Evolutionary conservation across 2,797 vertebrate species (phyloP).

Genomic region (Gymnothorax javanicus): DNA sequence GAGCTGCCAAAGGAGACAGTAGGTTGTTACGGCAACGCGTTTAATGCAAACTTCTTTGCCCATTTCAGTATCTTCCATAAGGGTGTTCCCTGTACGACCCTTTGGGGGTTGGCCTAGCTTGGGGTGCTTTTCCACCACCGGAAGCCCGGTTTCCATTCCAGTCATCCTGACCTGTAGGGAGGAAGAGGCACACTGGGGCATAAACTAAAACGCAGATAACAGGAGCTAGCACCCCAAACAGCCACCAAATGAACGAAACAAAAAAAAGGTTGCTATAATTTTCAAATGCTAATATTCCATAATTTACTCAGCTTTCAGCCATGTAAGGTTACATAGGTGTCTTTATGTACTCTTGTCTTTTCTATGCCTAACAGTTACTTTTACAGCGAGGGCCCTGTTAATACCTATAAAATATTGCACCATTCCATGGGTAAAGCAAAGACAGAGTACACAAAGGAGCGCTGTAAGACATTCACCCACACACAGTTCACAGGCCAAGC

Average conservation of each 20-base stretch:
- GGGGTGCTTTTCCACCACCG: conserved; percentile 78
- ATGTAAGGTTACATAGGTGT: neutral
- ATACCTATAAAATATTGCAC: neutral
- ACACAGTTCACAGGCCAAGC: neutral
- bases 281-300: neutral
- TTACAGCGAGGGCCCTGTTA: neutral
- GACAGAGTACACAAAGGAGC: neutral
- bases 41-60: conserved; percentile 77
- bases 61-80: conserved; percentile 91
- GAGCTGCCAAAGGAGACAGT: conserved; percentile 93
- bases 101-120: conserved; percentile 86
- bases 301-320: no score
- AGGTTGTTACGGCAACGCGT: conserved; percentile 84
- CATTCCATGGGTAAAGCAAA: neutral
- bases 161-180: conserved; percentile 85
- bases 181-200: conserved; percentile 14
- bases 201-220: neutral
- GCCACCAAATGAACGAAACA: neutral
- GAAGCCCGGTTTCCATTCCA: conserved; percentile 89
- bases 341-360: neutral
- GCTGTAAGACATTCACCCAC: neutral
- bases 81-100: conserved; percentile 92
- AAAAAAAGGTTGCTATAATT: neutral
- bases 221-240: neutral
- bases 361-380: neutral